These are phyloP conservation scores for Gasterosteus aculeatus DNA, from an alignment of 2,113 vertebrate genomes.

Conservation along the genomic window DNA sequence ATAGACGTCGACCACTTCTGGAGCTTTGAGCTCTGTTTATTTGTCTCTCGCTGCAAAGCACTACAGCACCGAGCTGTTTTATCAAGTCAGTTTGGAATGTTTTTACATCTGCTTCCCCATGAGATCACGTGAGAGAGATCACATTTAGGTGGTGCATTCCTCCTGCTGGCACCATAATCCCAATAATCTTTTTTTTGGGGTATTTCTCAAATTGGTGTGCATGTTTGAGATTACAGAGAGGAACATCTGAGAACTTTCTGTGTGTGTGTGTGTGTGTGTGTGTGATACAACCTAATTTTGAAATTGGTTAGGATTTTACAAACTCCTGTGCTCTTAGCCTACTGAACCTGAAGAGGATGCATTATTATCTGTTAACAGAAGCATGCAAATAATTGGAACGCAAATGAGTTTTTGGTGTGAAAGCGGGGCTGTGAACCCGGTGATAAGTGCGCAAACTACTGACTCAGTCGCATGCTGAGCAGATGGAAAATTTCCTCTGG, in stretches of 20 bases:
- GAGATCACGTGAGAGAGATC: background rate
- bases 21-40: too few relatives aligned
- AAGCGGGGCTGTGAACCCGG: slow-evolving; percentile 16
- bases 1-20: background rate
- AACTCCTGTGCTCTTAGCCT: background rate
- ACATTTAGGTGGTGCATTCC: background rate
- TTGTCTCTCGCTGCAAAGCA: background rate
- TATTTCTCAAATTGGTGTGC: background rate
- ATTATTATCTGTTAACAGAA: background rate
- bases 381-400: background rate
- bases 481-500: slow-evolving; percentile 40
- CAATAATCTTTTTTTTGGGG: background rate
- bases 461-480: slow-evolving; percentile 16
- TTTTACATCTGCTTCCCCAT: background rate
- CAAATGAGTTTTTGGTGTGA: slow-evolving; percentile 4
- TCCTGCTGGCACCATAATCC: background rate
- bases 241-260: background rate
- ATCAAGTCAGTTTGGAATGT: background rate
- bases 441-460: slow-evolving; percentile 19
- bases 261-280: background rate
- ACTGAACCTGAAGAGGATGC: background rate
- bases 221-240: background rate
- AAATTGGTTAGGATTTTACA: background rate
- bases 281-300: background rate
- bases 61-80: background rate